Evolutionary conservation across 2,113 vertebrate species (phyloP), one percentile per base, ranked within the genome.

Genomic region (Bubo blakistoni): DNA sequence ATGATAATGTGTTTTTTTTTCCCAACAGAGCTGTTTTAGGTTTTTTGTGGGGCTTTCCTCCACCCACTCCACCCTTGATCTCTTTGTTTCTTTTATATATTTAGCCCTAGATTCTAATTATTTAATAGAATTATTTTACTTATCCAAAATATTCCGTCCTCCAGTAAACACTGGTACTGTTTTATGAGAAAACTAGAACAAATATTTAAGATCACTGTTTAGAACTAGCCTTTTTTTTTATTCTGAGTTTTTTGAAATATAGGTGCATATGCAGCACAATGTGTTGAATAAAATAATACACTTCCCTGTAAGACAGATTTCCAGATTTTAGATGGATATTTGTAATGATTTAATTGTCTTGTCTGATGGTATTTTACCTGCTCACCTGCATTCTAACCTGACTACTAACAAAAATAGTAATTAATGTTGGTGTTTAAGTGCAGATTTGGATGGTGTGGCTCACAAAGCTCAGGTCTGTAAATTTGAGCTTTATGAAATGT

Each of bases 21-120:
- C 34, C 38, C 19, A 59, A 19, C 8, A 88, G n/a, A 59, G 10
- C 10, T 86, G 4, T 5, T 40, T 14, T 25, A 25, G 21, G 7
- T 3, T 49, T 59, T 65, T 27, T 40, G 22, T 19, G 59, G 16
- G 40, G 25, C 25, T 51, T 81, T 76, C 52, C 32, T 36, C 4
- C 10, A 36, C 19, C 26, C 6, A 2, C 10, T 26, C 11, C 19
- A 16, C 13, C 19, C 25, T 2, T 1, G 30, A 1, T 76, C 5
- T 47, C 74, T 79, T 62, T 58, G 27, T 49, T 86, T 76, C 21
- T 63, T 85, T 59, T 63, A 17, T 32, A 13, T 90, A 19, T 55
- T 81, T 81, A 55, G 21, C 25, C 6, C 11, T 18, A 34, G 27
- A 30, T 14, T 65, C 13, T 72, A 66, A 32, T 59, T 65, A 25